Base-by-base conservation (phyloP, 2,797 vertebrate species). In the Allobates femoralis region DNA sequence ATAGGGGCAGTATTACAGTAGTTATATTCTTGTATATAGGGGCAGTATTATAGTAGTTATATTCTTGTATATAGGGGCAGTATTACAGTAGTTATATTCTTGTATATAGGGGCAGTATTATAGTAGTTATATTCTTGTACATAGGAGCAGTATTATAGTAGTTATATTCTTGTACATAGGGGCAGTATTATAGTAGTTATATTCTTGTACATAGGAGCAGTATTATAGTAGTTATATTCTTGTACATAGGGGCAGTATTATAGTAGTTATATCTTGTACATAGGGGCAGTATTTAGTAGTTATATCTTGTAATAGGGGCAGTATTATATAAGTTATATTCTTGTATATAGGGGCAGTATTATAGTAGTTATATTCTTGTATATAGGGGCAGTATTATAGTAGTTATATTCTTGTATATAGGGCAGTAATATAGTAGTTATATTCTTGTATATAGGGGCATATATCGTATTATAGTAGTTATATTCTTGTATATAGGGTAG, bases 321-420 rank as follows among this genome's bases (percentile, higher is more conserved):
- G 37, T 41, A 41, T 41, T 41, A 41, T 41, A 41, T 4, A 5
- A 41, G 37, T 41, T 41, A 41, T 41, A 41, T 1, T 41, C 37
- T 41, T 41, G 37, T 41, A 41, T 8, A 41, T 41, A 41, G 1
- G 37, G 3, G 37, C 37, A 41, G 37, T 41, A 1, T 1, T 41
- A 41, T 41, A 41, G 37, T 41, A 41, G 37, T 41, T 41, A 41
- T 41, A 41, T 41, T 41, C 37, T 41, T 41, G 37, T 41, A 41
- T 8, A 41, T 41, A 41, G 37, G 37, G 5, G 58, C 58, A 62
- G 58, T 62, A 62, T 62, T 62, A 62, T 62, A 62, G 58, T 62
- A 62, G 58, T 62, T 58, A 62, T 62, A 62, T 62, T 62, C 58
- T 26, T 62, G 58, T 62, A 62, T 14, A 62, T 62, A 62, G 58